Evolutionary conservation across 1,140 invertebrate genomes (phyloP), one percentile per base, ranked within the genome.

Genomic region (Gonioctena quinquepunctata): DNA sequence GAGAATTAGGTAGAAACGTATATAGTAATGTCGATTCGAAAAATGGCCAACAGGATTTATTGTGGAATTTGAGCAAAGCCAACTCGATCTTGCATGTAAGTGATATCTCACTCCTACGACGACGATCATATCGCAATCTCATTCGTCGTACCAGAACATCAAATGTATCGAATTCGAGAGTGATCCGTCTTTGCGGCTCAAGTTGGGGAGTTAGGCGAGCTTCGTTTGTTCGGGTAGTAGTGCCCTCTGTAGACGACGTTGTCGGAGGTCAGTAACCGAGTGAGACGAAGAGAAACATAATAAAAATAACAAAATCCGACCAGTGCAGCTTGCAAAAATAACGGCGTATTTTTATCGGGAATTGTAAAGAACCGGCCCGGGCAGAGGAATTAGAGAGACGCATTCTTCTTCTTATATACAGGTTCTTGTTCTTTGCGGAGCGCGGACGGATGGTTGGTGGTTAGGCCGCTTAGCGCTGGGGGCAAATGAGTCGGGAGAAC

Each of bases 291-390:
- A 75, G 74, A 73, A 72, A 71, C 71, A 71, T 67, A 77, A 80
- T 76, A 81, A 80, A 81, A 81, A 79, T 79, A 79, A 79, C 78
- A 79, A 81, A 81, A 81, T 81, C 76, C 79, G 78, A 81, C 67
- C 66, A 70, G 68, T 70, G 73, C 71, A 72, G 73, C 75, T 70
- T 76, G 75, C 77, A 81, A 81, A 81, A 80, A 81, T 80, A 81
- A 81, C 80, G 80, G 80, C 66, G 75, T 70, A 81, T 81, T 81
- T 81, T 81, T 81, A 81, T 80, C 77, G 75, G 74, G 74, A 81
- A 81, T 76, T 77, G 71, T 70, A 72, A 75, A 78, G 76, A 78
- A 78, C 76, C 76, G 76, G 76, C 76, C 76, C 76, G 76, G 76
- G 67, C 72, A 74, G 74, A 70, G 76, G 27, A 76, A 74, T 42